Percentiles rank a stretch among this genome's conserved stretches.
These are phyloP conservation scores for Coenonympha glycerion DNA, from an alignment of 2,888 invertebrate species.

Conservation along the genomic window DNA sequence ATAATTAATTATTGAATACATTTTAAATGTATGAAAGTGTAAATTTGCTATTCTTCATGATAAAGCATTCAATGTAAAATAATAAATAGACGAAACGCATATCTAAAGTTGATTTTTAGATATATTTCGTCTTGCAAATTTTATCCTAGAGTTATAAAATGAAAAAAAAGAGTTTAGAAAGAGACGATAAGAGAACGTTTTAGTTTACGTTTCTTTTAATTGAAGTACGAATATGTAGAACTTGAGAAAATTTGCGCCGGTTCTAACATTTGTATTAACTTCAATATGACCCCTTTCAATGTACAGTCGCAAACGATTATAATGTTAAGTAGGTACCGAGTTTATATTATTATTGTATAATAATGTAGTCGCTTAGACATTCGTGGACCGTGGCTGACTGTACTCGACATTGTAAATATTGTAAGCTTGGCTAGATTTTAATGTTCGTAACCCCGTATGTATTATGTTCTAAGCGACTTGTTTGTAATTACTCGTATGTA, in stretches of 20 bases:
- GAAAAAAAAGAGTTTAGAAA: not conserved
- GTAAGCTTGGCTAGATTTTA: constrained; percentile 12
- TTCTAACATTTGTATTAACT: too few species aligned
- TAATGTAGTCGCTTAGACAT: constrained; percentile 14
- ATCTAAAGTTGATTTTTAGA: not conserved
- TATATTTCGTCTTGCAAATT: not conserved
- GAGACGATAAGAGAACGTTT: not conserved
- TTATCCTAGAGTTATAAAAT: not conserved
- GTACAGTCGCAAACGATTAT: constrained; percentile 11
- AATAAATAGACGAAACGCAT: not conserved
- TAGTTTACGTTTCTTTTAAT: not conserved
- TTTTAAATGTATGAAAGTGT: constrained; percentile 9
- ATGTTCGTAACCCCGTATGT: constrained; percentile 1
- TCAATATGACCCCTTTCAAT: not conserved
- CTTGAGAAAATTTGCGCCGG: too few species aligned
- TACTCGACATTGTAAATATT: constrained; percentile 14
- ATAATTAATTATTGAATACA: too few species aligned
- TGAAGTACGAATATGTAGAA: not conserved
- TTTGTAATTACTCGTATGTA: not conserved
- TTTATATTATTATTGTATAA: constrained; percentile 19
- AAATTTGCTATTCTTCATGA: not conserved
- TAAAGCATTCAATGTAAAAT: not conserved
- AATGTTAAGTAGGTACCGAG: constrained; percentile 13
- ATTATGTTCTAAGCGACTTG: too few species aligned
- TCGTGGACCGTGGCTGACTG: constrained; percentile 9